A percentile compares a stretch with the other conserved stretches of the same genome.
phyloP scores from a whole-genome alignment of 1,140 invertebrate species.

The Platyura marginata region DNA sequence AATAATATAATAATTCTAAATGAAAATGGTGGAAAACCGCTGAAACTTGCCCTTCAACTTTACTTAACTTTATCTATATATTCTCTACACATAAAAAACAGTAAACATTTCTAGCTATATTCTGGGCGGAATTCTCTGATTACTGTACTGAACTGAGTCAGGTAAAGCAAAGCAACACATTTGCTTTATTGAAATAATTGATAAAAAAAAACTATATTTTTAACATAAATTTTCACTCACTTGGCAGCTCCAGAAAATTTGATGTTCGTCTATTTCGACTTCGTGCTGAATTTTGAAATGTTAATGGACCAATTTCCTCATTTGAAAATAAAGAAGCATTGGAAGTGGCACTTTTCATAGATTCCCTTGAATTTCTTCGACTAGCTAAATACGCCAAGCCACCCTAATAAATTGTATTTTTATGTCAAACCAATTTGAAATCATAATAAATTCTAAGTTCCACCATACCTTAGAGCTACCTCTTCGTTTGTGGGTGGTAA shows the following conservation, averaged over 20 bases:
- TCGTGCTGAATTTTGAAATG: conserved; percentile 49
- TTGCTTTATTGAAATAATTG: background rate
- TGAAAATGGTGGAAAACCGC: too few relatives aligned
- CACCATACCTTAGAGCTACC: conserved; percentile 18
- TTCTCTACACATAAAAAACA: too few relatives aligned
- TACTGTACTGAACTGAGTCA: background rate
- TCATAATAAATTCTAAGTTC: too few relatives aligned
- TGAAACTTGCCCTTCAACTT: too few relatives aligned
- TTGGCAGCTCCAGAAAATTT: conserved; percentile 72
- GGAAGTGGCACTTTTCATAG: conserved; percentile 42
- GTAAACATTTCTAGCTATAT: too few relatives aligned
- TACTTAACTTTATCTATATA: too few relatives aligned
- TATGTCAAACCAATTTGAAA: too few relatives aligned
- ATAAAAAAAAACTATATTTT: too few relatives aligned
- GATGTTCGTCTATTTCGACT: conserved; percentile 58
- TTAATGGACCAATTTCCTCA: conserved; percentile 55
- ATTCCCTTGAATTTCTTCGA: conserved; percentile 43
- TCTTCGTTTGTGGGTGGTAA: conserved; percentile 16
- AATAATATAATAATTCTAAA: too few relatives aligned
- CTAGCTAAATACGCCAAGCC: conserved; percentile 57
- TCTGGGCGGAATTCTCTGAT: too few relatives aligned
- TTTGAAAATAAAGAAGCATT: conserved; percentile 38
- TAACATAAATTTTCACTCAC: conserved; percentile 26
- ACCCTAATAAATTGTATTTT: too few relatives aligned
- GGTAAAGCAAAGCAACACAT: background rate